A percentile compares a stretch with the other conserved stretches of the same genome.
These are phyloP conservation scores for Caenorhabditis panamensis DNA, from an alignment of 2,888 invertebrate species.

Conservation along the genomic window DNA sequence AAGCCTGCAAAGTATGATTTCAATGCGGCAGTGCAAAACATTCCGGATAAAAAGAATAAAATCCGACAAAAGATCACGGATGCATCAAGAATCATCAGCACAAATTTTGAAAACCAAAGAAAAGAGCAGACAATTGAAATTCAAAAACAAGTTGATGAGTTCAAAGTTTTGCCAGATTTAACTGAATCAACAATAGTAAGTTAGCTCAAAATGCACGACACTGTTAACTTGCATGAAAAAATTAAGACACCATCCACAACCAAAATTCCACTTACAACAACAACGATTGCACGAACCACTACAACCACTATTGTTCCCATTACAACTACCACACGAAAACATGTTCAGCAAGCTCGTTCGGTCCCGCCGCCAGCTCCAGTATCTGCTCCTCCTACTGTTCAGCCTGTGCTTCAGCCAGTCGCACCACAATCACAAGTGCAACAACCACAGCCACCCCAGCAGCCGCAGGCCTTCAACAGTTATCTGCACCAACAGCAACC, in stretches of 20 bases:
- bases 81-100: constrained; percentile 56
- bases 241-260: constrained; percentile 25
- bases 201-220: constrained; percentile 6
- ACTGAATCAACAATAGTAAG: constrained; percentile 31
- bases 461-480: constrained; percentile 29
- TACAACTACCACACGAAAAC: constrained; percentile 7
- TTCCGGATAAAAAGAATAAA: constrained; percentile 59
- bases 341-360: constrained; percentile 42
- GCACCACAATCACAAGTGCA: constrained; percentile 14
- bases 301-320: not conserved
- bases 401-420: not conserved
- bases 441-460: constrained; percentile 12
- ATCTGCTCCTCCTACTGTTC: not conserved
- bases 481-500: constrained; percentile 17
- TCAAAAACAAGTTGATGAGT: constrained; percentile 44
- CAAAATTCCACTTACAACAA: not conserved
- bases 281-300: constrained; percentile 13
- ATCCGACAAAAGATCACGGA: constrained; percentile 60
- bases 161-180: constrained; percentile 33
- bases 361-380: constrained; percentile 17
- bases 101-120: constrained; percentile 46
- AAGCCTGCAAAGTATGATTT: constrained; percentile 68
- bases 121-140: constrained; percentile 31
- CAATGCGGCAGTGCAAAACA: constrained; percentile 67
- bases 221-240: constrained; percentile 4